Evolutionary conservation across 2,797 vertebrate genomes (phyloP), one percentile per base, ranked within the genome.

Genomic region (Neostethus bicornis): DNA sequence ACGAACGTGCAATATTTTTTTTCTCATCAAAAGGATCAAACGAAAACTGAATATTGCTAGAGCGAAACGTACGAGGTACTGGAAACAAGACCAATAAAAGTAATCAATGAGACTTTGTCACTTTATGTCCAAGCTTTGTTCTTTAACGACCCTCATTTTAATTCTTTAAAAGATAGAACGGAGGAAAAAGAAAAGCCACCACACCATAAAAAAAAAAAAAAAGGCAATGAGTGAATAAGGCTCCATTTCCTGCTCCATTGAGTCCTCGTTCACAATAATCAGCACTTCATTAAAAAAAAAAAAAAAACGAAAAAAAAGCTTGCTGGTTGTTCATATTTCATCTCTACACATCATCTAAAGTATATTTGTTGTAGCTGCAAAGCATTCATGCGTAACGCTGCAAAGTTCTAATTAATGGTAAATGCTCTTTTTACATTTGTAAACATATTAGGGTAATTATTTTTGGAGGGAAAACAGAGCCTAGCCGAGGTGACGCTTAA

Each of bases 201-300:
- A 58, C 62, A 59, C n/a, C n/a, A n/a, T n/a, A n/a, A n/a, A n/a
- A n/a, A n/a, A n/a, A n/a, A n/a, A 43, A 39, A 61, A 63, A 47
- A 58, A 60, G 53, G 45, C 21, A 56, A 43, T 51, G 51, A 72
- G 45, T 39, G 68, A 51, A 67, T 75, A 78, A 66, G 74, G 79
- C 72, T 75, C 79, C 69, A 82, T 85, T 75, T 76, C 68, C 74
- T 42, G 83, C 75, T 84, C 85, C 88, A 87, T 84, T 86, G 85
- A 85, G 60, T 73, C 64, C 55, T 64, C 70, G 68, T 87, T 83
- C 48, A 24, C 51, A 84, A 67, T 20, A 57, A 61, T 59, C 34
- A 43, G 61, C 72, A 74, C 73, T 81, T 87, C 84, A 87, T 87
- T 89, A 87, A 77, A 81, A 83, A 69, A 54, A 55, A 51, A 71